These are phyloP conservation scores for Mus spicilegus DNA, from an alignment of 2,113 vertebrate genomes.

Conservation along the genomic window DNA sequence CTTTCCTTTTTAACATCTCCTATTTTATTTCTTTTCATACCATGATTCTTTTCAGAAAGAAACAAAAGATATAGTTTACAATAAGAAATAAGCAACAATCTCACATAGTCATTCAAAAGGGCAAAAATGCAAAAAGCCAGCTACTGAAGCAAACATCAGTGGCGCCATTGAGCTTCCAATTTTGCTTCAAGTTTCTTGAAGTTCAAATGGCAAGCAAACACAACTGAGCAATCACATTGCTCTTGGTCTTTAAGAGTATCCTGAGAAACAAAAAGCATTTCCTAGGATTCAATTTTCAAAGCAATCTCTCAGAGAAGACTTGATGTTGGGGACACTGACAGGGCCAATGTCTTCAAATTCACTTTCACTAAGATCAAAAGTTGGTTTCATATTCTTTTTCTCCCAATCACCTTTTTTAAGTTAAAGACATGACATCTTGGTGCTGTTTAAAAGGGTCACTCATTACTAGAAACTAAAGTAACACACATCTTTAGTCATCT, in stretches of 20 bases:
- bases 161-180: slow-evolving; percentile 28
- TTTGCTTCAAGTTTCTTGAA: slow-evolving; percentile 44
- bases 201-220: slow-evolving; percentile 15
- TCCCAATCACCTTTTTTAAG: slow-evolving; percentile 22
- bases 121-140: slow-evolving; percentile 3
- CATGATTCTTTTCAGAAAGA: slow-evolving; percentile 13
- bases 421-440: slow-evolving; percentile 27
- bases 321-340: background rate
- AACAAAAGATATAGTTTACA: slow-evolving; percentile 23
- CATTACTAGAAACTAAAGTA: slow-evolving; percentile 59
- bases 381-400: slow-evolving; percentile 41
- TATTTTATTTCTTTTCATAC: slow-evolving; percentile 36
- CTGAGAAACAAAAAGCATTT: slow-evolving; percentile 48
- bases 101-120: background rate
- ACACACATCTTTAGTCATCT: slow-evolving; percentile 55
- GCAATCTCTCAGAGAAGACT: background rate
- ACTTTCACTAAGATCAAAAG: slow-evolving; percentile 60
- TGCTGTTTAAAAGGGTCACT: slow-evolving; percentile 48
- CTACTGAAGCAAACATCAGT: slow-evolving; percentile 41
- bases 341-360: slow-evolving; percentile 20
- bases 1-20: slow-evolving; percentile 6
- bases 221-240: background rate
- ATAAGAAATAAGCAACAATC: slow-evolving; percentile 33
- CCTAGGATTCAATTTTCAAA: slow-evolving; percentile 41
- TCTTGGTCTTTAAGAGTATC: slow-evolving; percentile 10